Base-by-base conservation (phyloP, 2,888 invertebrate genomes). In the Adelognathus sp. region DNA sequence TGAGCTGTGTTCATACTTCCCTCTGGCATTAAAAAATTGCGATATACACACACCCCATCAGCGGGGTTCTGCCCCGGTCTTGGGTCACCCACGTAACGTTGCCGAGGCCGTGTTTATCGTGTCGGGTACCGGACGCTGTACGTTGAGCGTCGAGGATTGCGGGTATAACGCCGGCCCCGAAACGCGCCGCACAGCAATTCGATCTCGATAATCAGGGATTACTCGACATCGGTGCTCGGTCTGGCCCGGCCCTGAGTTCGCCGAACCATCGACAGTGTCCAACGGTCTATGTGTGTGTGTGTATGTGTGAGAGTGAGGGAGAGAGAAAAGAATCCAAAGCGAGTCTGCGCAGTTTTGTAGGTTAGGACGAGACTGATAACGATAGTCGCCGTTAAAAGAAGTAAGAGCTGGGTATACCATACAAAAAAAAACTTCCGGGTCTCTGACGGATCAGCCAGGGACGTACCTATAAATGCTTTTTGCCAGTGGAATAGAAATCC, bases 151-250 rank as follows among this genome's bases (percentile, higher is more conserved):
- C 14, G 11, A 41, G 60, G n/a, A 31, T 63, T 63, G 31, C 60
- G 50, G 29, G 9, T 36, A 36, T 36, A 36, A 3, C n/a, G 14
- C 33, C 11, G 61, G 54, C 27, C 11, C 16, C 52, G 29, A 41
- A 54, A 64, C 56, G 64, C 33, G 60, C 50, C 46, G 52, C 44
- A 60, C 81, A 79, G 81, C 84, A 88, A 89, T 89, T 89, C 88
- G 87, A 89, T 88, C 86, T 85, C 86, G 87, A 89, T 89, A 89
- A 89, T 89, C 88, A 88, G 84, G 87, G 88, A 89, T 89, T 89
- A 89, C 86, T 71, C 31, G 70, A 67, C 31, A 60, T 46, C 44
- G 60, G 44, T 41, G 52, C 36, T 50, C 41, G 27, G 69, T 52
- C 14, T 31, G 9, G 39, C 31, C 74, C 29, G 66, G 58, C n/a